A percentile compares a stretch with the other conserved stretches of the same genome.
Conservation (phyloP, 2,888 invertebrate genomes). For the Tridacna crocea region DNA sequence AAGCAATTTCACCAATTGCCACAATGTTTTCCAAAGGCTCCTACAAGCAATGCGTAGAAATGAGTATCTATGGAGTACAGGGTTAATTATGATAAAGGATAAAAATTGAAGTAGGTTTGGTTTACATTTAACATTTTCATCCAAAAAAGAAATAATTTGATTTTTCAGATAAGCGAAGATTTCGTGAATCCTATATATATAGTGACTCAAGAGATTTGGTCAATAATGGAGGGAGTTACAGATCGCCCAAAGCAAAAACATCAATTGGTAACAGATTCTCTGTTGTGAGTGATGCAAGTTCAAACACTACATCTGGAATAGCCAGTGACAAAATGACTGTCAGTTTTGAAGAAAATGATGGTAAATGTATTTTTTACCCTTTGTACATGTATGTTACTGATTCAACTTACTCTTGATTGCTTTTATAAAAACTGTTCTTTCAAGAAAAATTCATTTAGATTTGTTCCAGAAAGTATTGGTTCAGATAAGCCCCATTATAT, state of each 20-base stretch:
- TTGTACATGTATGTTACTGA: no score
- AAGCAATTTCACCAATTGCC: no score
- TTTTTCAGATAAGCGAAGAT: slow-evolving; percentile 87
- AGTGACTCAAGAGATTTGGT: slow-evolving; percentile 83
- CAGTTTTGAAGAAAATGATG: slow-evolving; percentile 94
- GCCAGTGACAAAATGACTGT: slow-evolving; percentile 96
- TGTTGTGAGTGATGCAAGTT: slow-evolving; percentile 96
- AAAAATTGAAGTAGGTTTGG: no score
- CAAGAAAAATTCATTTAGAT: no score
- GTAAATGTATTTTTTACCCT: slow-evolving; percentile 59
- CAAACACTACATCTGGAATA: slow-evolving; percentile 98
- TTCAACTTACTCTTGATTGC: no score
- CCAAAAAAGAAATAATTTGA: neutral
- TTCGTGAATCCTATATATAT: slow-evolving; percentile 90
- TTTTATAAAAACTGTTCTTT: no score
- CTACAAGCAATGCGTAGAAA: no score
- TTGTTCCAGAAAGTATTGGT: no score
- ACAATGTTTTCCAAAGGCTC: no score
- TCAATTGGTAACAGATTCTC: slow-evolving; percentile 88
- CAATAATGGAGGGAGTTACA: slow-evolving; percentile 75
- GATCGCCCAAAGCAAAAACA: slow-evolving; percentile 69
- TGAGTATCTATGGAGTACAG: no score
- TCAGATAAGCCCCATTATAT: no score
- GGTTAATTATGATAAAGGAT: no score
- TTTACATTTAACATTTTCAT: neutral